Percentiles rank a stretch among this genome's conserved stretches.
Conservation (phyloP, 92 coral and sea anemone species). For the Actinernus sp. region DNA sequence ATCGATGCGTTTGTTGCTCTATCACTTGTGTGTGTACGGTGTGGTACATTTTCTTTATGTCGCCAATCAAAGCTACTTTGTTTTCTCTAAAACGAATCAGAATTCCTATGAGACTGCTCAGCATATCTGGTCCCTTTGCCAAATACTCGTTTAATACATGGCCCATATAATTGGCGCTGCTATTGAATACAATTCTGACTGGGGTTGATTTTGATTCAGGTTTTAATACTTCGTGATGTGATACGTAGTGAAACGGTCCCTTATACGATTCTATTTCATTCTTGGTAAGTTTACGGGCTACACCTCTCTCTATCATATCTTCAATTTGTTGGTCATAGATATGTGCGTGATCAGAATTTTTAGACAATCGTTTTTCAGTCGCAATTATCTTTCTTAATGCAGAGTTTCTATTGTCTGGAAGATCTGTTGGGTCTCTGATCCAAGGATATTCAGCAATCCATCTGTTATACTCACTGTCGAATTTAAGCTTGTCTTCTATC, state of each 20-base stretch:
- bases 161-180: no score
- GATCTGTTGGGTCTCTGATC: no score
- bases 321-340: slow-evolving; percentile 5
- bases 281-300: neutral
- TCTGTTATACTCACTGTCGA: no score
- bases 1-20: slow-evolving; percentile 6
- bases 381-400: no score
- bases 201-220: slow-evolving; percentile 65
- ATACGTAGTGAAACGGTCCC: slow-evolving; percentile 1
- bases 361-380: no score
- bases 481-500: no score
- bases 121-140: slow-evolving; percentile 56
- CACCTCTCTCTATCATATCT: slow-evolving; percentile 10
- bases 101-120: slow-evolving; percentile 44
- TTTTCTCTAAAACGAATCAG: slow-evolving; percentile 50
- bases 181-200: slow-evolving; percentile 53
- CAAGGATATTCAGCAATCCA: no score
- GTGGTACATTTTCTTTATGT: slow-evolving; percentile 34
- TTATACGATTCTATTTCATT: neutral
- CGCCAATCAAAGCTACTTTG: slow-evolving; percentile 25
- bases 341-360: slow-evolving; percentile 2
- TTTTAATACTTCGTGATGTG: slow-evolving; percentile 48
- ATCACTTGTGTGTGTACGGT: no score
- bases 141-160: slow-evolving; percentile 62
- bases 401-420: no score